Evolutionary conservation across 2,113 vertebrate species (phyloP), one percentile per base, ranked within the genome.

Genomic region (Passer domesticus): DNA sequence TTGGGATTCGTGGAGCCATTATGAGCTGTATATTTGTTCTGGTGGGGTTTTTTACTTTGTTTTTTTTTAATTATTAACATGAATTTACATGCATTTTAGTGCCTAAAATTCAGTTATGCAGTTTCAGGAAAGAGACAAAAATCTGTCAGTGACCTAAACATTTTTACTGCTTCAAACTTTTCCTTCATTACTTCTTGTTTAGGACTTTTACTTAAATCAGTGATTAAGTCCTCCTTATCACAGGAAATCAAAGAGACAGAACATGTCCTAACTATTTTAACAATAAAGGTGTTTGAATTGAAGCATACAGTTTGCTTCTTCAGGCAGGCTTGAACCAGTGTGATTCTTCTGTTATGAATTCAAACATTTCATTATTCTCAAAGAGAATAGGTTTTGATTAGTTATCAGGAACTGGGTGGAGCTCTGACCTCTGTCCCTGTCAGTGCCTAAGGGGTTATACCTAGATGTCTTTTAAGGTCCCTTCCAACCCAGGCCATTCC

Each of bases 391-490:
- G 35, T 66, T 37, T 33, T 37, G 22, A 44, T 50, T 23, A 37
- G 6, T 4, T 28, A 37, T 37, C 15, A 52, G 59, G 44, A 44
- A 15, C 12, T 44, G 59, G 7, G 33, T 28, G 60, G 35, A 37
- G 15, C 33, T 50, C 43, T 73, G 31, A 66, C 9, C 22, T 23
- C 25, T 37, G 12, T 37, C 4, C 18, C 31, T 66, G 18, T 37
- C 59, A 27, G 20, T 0, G 0, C 15, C 14, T 35, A 18, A 18
- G 5, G 17, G 9, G 0, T 13, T 43, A 7, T 21, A 50, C 27
- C 35, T 13, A 28, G 25, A 37, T 27, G 9, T 27, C 7, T 31
- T 52, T 66, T 66, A 50, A 52, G 18, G 15, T 58, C 37, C 17
- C 18, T 50, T 50, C 12, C 15, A 66, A 80, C 5, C 6, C 18